These are phyloP conservation scores for Rhyacophila evoluta DNA, from an alignment of 2,888 invertebrate genomes.

Conservation along the genomic window DNA sequence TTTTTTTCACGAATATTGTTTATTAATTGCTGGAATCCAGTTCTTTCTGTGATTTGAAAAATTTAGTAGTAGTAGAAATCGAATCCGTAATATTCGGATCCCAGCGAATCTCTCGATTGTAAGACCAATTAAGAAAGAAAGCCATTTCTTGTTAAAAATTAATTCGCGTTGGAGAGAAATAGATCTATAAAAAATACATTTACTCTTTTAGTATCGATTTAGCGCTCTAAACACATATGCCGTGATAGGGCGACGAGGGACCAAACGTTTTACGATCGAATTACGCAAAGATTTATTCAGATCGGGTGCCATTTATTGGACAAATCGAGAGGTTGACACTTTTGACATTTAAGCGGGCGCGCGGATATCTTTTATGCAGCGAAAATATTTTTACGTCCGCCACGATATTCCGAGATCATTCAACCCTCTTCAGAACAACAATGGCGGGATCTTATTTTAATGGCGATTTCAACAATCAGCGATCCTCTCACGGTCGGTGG, in stretches of 20 bases:
- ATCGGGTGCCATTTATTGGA: conserved; percentile 2
- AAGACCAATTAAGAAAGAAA: no score
- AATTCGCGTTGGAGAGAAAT: no score
- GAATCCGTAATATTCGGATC: no score
- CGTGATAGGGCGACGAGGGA: background rate
- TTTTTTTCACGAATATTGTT: no score
- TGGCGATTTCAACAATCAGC: background rate
- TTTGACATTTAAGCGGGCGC: background rate
- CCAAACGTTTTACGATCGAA: conserved; percentile 14
- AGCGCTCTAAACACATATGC: background rate
- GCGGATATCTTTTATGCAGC: background rate
- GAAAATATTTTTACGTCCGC: background rate
- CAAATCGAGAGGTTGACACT: conserved; percentile 4
- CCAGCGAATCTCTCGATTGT: no score
- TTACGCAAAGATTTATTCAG: conserved; percentile 7
- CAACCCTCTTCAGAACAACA: background rate
- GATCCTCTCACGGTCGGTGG: background rate
- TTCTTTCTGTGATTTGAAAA: no score
- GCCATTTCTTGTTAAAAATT: no score
- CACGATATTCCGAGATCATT: background rate
- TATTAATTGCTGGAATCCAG: no score
- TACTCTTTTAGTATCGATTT: background rate
- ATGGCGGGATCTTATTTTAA: background rate
- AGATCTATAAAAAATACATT: background rate
- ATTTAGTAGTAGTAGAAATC: no score